Evolutionary conservation across 2,113 vertebrate genomes (phyloP), one percentile per base, ranked within the genome.

Genomic region (Petrocephalus microphthalmus): DNA sequence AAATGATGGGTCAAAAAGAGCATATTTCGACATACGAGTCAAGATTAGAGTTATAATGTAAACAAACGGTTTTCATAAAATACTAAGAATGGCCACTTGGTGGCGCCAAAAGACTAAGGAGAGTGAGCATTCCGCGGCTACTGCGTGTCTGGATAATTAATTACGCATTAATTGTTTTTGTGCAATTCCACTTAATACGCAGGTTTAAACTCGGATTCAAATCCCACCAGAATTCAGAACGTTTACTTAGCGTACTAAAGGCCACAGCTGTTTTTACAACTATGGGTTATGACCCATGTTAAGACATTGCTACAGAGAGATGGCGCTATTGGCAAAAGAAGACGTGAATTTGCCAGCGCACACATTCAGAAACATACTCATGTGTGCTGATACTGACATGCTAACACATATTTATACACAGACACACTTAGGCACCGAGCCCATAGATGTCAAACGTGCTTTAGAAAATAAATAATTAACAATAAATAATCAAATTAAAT

Each of bases 101-200:
- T 81, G 93, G 93, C 86, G 85, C 89, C 92, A 89, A 88, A 91
- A 92, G 88, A 91, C 92, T 29, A 87, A 45, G 13, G n/a, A 78
- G 47, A 33, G 64, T 37, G 47, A 71, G 74, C 29, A 53, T 29
- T 8, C 13, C 4, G 22, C 25, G 64, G 17, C 45, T 2, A 2
- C 37, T 13, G 45, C 42, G n/a, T 5, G 81, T 7, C 8, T 49
- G 45, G 81, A 6, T 20, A 49, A 83, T 49, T 22, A 49, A 45
- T 49, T 8, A 83, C 45, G 17, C 45, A 47, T 83, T 19, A 8
- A 83, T 78, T 42, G 81, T 83, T 83, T 83, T 45, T 22, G 20
- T 83, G 45, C 45, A 83, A n/a, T 83, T 83, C 8, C 45, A 49
- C 81, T 83, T 83, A 78, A 42, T 78, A 42, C 67, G 71, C 71